These are phyloP conservation scores for Epicauta chinensis DNA, from an alignment of 1,140 invertebrate genomes.

Conservation along the genomic window DNA sequence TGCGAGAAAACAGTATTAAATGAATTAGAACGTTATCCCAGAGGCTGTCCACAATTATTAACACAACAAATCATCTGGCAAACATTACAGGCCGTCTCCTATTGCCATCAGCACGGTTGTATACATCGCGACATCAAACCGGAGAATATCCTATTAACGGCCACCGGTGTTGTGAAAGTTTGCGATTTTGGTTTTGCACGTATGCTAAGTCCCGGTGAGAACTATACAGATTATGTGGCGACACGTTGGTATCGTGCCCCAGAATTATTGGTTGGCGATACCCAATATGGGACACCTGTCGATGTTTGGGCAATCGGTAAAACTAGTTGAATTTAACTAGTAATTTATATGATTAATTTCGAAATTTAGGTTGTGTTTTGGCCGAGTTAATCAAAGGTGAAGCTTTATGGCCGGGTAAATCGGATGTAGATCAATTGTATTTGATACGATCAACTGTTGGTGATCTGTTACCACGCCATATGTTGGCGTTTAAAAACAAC, in stretches of 20 bases:
- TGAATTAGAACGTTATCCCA: conserved; percentile 78
- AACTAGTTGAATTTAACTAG: neutral
- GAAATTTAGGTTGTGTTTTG: conserved; percentile 75
- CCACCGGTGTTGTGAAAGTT: conserved; percentile 89
- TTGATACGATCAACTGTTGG: conserved; percentile 87
- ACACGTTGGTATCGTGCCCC: conserved; percentile 97
- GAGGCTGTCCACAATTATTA: conserved; percentile 77
- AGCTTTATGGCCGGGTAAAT: conserved; percentile 95
- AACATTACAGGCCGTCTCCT: conserved; percentile 88
- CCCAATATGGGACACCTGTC: conserved; percentile 92
- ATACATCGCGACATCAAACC: conserved; percentile 98
- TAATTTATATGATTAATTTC: too few species aligned
- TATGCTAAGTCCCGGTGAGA: conserved; percentile 92
- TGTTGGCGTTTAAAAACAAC: conserved; percentile 92
- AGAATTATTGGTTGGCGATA: conserved; percentile 95
- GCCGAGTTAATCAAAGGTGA: conserved; percentile 94
- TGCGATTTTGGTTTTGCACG: conserved; percentile 99
- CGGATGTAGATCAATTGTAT: conserved; percentile 97
- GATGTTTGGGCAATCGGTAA: conserved; percentile 93
- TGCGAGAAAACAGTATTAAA: conserved; percentile 96
- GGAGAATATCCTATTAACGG: conserved; percentile 97
- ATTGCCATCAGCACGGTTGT: conserved; percentile 94
- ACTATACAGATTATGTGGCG: conserved; percentile 99
- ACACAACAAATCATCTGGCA: conserved; percentile 94
- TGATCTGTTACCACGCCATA: conserved; percentile 86